Percentiles rank a stretch among this genome's conserved stretches.
phyloP scores from a whole-genome alignment of 2,888 invertebrate species.

The Phyllotreta cruciferae region DNA sequence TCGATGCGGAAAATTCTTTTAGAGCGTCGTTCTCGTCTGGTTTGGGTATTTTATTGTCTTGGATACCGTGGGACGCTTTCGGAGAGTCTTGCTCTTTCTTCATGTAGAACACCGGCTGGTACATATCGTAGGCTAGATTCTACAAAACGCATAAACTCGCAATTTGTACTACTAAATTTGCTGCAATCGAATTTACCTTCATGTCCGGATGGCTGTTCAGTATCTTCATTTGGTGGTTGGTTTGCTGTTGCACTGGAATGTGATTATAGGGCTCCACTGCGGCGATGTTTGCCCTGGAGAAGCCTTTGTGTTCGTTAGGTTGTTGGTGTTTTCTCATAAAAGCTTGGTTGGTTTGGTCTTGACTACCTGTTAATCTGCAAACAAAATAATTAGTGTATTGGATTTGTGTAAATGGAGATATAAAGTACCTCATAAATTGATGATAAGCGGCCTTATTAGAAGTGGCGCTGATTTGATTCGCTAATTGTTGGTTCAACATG shows the following conservation, averaged over 20 bases:
- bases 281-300: constrained; percentile 80
- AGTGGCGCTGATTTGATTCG: constrained; percentile 66
- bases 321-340: constrained; percentile 55
- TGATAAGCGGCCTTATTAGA: constrained; percentile 60
- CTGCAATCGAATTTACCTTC: constrained; percentile 48
- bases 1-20: constrained; percentile 78
- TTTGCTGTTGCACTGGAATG: constrained; percentile 66
- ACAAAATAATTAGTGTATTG: not conserved
- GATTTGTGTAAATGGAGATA: constrained; percentile 5
- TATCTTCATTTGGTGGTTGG: constrained; percentile 57
- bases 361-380: constrained; percentile 56
- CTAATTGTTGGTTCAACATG: constrained; percentile 79
- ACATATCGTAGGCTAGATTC: constrained; percentile 59
- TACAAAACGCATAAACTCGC: too few species aligned
- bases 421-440: constrained; percentile 57
- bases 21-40: constrained; percentile 61
- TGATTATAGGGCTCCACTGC: constrained; percentile 90
- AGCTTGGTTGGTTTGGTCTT: constrained; percentile 55
- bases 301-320: constrained; percentile 62
- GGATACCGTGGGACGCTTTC: constrained; percentile 45
- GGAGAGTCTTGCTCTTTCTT: constrained; percentile 52
- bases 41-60: constrained; percentile 50
- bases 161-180: constrained; percentile 39
- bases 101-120: constrained; percentile 56
- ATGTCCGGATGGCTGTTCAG: constrained; percentile 58